Evolutionary conservation across 2,888 invertebrate species (phyloP).

Genomic region (Noctua pronuba): DNA sequence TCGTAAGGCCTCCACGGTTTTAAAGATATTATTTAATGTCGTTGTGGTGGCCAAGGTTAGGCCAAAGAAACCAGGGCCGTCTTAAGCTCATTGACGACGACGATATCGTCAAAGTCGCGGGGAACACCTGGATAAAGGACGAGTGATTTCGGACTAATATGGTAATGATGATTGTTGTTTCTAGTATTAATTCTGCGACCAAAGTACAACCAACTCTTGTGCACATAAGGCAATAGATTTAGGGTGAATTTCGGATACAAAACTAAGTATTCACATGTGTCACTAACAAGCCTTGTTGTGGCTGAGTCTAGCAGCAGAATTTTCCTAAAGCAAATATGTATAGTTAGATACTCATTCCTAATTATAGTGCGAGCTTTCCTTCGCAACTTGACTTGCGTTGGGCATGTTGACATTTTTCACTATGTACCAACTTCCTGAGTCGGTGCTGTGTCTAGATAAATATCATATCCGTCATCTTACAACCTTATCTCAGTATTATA

Average conservation of each 20-base stretch:
- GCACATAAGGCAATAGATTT: background rate
- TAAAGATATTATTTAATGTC: background rate
- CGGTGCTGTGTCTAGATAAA: constrained; percentile 31
- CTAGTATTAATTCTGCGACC: background rate
- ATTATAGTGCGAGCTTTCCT: constrained; percentile 40
- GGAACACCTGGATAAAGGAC: no score
- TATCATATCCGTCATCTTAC: constrained; percentile 38
- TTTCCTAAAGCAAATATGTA: constrained; percentile 24
- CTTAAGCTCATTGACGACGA: no score
- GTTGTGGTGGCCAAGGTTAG: no score
- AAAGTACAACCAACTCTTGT: background rate
- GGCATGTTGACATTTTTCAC: constrained; percentile 46
- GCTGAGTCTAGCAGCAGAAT: background rate
- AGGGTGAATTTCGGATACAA: no score
- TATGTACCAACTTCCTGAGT: constrained; percentile 38
- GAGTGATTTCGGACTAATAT: no score
- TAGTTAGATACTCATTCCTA: constrained; percentile 22
- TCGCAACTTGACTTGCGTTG: constrained; percentile 36
- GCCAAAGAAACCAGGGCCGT: no score
- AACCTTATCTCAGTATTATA: constrained; percentile 19
- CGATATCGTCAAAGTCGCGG: no score
- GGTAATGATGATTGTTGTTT: no score
- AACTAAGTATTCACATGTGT: background rate
- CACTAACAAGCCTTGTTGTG: constrained; percentile 4
- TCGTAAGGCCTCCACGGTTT: background rate